Base-by-base conservation (phyloP, 23 tunicate species). In the Botrylloides violaceus region DNA sequence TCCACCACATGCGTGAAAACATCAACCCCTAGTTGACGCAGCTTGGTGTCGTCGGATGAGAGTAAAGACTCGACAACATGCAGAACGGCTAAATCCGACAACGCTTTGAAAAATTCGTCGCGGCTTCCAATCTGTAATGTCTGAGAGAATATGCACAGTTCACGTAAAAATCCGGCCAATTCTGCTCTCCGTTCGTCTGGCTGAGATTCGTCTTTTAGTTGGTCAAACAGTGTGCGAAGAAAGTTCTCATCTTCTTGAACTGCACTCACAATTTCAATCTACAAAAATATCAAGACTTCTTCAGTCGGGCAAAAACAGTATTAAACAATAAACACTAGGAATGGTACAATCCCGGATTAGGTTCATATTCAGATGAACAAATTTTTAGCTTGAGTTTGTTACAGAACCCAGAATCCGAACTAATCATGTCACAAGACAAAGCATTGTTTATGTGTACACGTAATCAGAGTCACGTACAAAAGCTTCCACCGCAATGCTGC, bases 1-100 rank as follows among this genome's bases (percentile, higher is more conserved):
- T 90, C 97, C 25, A 90, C 97, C 12, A 83, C 89, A 58, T 90
- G 97, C 0, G 85, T 81, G 34, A 90, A 90, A 5, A 90, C 48
- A 36, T 90, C 97, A 21, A 90, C 76, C 2, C 85, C 90, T 26
- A 90, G 71, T 61, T 83, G 78, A 15, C 85, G 96, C 31, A 65
- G 39, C 27, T 48, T 71, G 12, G 76, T 3, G 53, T 91, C 82
- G 29, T 91, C 91, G 23, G 92, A 64, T 0, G 81, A 72, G 29
- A 91, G 68, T 61, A 91, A 59, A 6, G 65, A 28, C 55, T 91
- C 98, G n/a, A 87, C 61, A 7, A 77, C 81, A 18, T 65, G 80
- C 35, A 92, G 76, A 15, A 92, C 64, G n/a, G 92, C 92, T 23
- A 84, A 76, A 23, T 64, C 77, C 49, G 66, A 77, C 4, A 92